phyloP scores from a whole-genome alignment of 2,797 vertebrate species.

The Myotis myotis region DNA sequence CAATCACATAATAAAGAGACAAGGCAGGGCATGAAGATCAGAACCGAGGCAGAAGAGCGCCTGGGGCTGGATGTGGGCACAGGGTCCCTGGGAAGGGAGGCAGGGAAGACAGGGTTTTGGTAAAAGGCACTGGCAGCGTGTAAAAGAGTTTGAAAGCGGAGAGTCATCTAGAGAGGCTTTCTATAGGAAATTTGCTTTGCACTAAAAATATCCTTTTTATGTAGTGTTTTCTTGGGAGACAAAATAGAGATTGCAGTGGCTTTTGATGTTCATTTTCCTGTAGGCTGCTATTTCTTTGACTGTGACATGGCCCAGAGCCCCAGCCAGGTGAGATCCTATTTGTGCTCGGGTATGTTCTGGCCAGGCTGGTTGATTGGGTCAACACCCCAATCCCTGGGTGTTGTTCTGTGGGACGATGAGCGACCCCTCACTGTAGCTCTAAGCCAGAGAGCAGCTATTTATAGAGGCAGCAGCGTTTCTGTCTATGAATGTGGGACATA shows the following conservation, averaged over 20 bases:
- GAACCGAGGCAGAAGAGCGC: neutral
- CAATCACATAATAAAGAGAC: neutral
- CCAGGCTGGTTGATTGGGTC: neutral
- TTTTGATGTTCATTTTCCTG: neutral
- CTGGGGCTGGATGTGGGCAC: neutral
- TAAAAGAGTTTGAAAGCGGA: neutral
- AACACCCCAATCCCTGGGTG: neutral
- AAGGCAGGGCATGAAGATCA: neutral
- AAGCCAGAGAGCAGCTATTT: neutral
- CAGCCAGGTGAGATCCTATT: neutral
- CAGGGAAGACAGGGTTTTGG: neutral
- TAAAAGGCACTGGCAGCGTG: neutral
- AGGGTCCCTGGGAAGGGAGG: neutral
- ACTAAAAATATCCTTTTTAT: neutral
- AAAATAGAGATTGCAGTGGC: neutral
- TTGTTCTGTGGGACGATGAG: neutral
- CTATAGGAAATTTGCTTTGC: neutral
- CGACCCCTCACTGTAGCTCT: accelerated
- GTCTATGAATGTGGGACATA: neutral
- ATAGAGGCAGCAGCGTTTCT: neutral
- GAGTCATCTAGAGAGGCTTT: neutral
- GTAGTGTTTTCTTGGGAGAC: neutral
- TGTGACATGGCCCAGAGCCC: neutral
- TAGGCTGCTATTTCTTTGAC: neutral
- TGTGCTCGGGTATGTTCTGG: neutral